Evolutionary conservation across 2,888 invertebrate genomes (phyloP), one percentile per base, ranked within the genome.

Genomic region (Leptinotarsa haldemani): DNA sequence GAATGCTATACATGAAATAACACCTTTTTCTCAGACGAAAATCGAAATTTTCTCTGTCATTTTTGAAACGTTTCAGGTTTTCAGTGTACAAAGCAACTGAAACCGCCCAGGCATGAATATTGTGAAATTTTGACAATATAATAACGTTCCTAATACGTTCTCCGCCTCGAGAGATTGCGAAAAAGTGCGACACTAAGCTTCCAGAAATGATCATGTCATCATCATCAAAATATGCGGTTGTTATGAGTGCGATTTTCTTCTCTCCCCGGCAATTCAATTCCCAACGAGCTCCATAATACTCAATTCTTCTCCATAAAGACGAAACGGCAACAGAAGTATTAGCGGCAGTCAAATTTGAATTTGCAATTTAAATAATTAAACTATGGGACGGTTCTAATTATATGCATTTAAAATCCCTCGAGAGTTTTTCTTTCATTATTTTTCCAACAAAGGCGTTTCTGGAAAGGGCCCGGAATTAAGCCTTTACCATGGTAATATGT

Each of bases 321-420:
- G 30, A 65, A 72, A 65, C 63, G 63, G 71, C 56, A 64, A 64
- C 69, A 70, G 61, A 70, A 75, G 70, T 73, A 73, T 73, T 70
- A 78, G 70, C 77, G 79, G 77, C 77, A 79, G 75, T 78, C 78
- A 78, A 80, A 79, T 73, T 71, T 71, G 64, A 75, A 75, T 80
- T 79, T 78, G 79, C 79, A 80, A 80, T 79, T 79, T 77, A 74
- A 79, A 80, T 80, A 80, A 80, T 80, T 79, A 76, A 79, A 79
- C 78, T 76, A 71, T 76, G 74, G 74, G 78, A 78, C 74, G 74
- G 73, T 66, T 74, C 78, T 80, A 80, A 80, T 80, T 80, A 76
- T 80, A 77, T 80, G 80, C 80, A 77, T 79, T 79, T 75, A 73
- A 76, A 79, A 75, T 80, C 73, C 78, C 78, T 67, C 67, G 78